phyloP scores from a whole-genome alignment of 2,113 vertebrate species.

The Microcebus griseorufus region DNA sequence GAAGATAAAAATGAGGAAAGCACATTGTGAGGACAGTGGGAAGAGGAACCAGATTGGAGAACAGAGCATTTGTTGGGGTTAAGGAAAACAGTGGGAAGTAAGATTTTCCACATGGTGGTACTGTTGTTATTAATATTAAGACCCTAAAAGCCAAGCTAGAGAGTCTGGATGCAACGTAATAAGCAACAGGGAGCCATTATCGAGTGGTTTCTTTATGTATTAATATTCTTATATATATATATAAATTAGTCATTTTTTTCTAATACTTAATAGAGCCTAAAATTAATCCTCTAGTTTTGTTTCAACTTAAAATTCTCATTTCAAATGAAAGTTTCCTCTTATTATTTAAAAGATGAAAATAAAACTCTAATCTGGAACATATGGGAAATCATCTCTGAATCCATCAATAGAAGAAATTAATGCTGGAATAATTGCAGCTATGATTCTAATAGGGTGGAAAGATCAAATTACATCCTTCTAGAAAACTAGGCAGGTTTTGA shows the following conservation, averaged over 20 bases:
- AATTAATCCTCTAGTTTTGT: neutral
- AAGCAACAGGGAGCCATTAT: neutral
- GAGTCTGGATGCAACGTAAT: neutral
- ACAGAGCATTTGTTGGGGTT: neutral
- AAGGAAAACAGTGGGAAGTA: neutral
- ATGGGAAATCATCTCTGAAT: neutral
- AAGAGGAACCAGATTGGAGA: accelerated
- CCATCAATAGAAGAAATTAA: neutral
- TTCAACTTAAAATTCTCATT: constrained; percentile 28
- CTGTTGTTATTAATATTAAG: constrained; percentile 17
- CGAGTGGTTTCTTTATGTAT: constrained; percentile 33
- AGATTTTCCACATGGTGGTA: neutral
- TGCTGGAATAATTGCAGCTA: neutral
- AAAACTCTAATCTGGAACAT: neutral
- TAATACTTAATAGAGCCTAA: neutral
- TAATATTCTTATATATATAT: neutral
- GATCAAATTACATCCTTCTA: neutral
- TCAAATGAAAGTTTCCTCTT: neutral
- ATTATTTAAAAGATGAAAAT: constrained; percentile 29
- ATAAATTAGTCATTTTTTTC: constrained; percentile 4
- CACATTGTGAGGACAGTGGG: neutral
- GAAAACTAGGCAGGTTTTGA: neutral
- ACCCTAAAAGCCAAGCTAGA: neutral
- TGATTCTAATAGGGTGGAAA: neutral
- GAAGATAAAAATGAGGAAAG: neutral